Percentiles rank a stretch among this genome's conserved stretches.
Conservation (phyloP, 2,113 vertebrate genomes). For the Pica pica region DNA sequence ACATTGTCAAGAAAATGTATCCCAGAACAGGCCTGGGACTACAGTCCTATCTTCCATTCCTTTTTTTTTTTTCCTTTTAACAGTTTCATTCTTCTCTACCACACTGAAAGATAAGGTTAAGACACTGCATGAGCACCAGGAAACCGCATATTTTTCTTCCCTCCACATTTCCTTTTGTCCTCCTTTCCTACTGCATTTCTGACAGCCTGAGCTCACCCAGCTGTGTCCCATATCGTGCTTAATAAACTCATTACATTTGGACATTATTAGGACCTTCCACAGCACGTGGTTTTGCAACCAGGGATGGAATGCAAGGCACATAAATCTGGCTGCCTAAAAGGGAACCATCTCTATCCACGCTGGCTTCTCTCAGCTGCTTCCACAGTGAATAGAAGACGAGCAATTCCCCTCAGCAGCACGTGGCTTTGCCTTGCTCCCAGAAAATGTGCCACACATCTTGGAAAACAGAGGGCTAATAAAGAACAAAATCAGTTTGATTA, state of each 20-base stretch:
- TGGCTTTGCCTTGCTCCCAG: not conserved
- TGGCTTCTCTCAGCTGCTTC: not conserved
- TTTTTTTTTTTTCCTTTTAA: too few species aligned
- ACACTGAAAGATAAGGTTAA: not conserved
- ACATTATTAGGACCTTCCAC: not conserved
- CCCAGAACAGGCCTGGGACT: not conserved
- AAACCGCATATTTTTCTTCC: not conserved
- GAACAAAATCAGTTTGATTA: not conserved
- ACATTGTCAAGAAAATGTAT: not conserved
- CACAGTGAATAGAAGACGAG: not conserved
- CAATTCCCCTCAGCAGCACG: not conserved
- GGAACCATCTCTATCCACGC: not conserved
- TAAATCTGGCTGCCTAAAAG: not conserved
- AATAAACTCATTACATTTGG: not conserved
- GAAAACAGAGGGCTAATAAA: not conserved
- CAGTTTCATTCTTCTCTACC: not conserved
- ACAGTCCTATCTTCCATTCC: not conserved
- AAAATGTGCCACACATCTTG: not conserved
- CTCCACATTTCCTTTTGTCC: not conserved
- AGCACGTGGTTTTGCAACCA: not conserved
- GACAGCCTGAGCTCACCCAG: not conserved
- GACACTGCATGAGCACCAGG: not conserved
- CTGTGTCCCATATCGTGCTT: not conserved
- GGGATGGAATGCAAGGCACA: not conserved
- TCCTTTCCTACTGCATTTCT: not conserved